phyloP scores from a whole-genome alignment of 30 jellyfish, hydroid and myxozoan species.

The Phacellophora camtschatica region DNA sequence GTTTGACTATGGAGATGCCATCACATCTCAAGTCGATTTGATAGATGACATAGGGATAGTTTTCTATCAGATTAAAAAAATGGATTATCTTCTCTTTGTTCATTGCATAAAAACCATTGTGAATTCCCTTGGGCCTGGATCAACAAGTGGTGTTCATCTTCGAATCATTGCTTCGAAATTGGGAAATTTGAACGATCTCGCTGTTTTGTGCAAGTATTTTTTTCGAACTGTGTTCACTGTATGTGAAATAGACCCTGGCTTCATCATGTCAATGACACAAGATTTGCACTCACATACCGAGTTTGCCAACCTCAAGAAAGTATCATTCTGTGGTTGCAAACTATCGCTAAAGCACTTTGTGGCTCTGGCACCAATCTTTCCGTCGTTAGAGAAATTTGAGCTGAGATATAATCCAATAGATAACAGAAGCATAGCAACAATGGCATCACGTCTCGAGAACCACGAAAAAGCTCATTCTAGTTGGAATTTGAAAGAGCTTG shows the following conservation, averaged over 20 bases:
- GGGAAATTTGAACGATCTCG: not conserved
- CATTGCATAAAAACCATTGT: not conserved
- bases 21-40: not conserved
- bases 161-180: not conserved
- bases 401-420: not conserved
- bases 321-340: not conserved
- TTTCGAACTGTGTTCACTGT: not conserved
- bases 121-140: not conserved
- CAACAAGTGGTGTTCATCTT: not conserved
- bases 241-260: not conserved
- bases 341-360: not conserved
- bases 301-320: not conserved
- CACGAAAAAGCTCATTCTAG: not conserved
- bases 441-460: not conserved
- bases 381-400: not conserved
- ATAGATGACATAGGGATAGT: not conserved
- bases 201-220: not conserved
- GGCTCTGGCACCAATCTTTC: not conserved
- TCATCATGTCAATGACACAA: not conserved
- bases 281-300: not conserved
- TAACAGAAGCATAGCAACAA: not conserved
- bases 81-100: not conserved
- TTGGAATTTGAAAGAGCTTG: not conserved
- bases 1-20: not conserved
- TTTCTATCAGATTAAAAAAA: not conserved